Percentiles rank a stretch among this genome's conserved stretches.
These are phyloP conservation scores for Seriola quinqueradiata DNA, from an alignment of 2,113 vertebrate genomes.

Conservation along the genomic window DNA sequence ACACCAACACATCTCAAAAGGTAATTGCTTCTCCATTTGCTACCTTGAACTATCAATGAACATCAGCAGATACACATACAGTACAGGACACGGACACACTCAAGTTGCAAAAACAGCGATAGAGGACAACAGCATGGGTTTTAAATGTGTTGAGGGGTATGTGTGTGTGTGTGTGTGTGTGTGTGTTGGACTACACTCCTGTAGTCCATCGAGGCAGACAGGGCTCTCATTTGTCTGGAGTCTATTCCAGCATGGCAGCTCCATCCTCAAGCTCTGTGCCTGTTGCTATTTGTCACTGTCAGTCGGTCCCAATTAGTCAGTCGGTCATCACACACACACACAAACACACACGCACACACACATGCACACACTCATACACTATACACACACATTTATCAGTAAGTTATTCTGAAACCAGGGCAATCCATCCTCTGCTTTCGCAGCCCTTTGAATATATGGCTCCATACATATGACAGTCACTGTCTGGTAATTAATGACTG, in stretches of 20 bases:
- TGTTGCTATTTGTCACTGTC: constrained; percentile 11
- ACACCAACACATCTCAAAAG: neutral
- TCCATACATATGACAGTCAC: neutral
- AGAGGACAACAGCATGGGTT: neutral
- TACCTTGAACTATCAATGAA: neutral
- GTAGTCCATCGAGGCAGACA: constrained; percentile 17
- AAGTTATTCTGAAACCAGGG: neutral
- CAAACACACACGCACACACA: neutral
- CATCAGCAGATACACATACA: neutral
- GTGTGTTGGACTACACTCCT: neutral
- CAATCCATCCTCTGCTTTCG: neutral
- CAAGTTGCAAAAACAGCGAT: neutral
- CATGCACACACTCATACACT: no score
- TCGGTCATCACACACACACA: constrained; percentile 12
- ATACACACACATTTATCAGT: neutral
- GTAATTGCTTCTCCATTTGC: neutral
- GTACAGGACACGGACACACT: neutral
- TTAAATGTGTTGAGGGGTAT: neutral
- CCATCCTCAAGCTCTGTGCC: neutral
- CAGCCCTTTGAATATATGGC: neutral
- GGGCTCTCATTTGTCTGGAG: constrained; percentile 25
- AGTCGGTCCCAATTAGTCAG: neutral
- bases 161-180: neutral
- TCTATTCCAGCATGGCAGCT: constrained; percentile 13
- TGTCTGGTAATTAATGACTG: neutral